Base-by-base conservation (phyloP, 2,797 vertebrate species). In the Sebastes cheni region DNA sequence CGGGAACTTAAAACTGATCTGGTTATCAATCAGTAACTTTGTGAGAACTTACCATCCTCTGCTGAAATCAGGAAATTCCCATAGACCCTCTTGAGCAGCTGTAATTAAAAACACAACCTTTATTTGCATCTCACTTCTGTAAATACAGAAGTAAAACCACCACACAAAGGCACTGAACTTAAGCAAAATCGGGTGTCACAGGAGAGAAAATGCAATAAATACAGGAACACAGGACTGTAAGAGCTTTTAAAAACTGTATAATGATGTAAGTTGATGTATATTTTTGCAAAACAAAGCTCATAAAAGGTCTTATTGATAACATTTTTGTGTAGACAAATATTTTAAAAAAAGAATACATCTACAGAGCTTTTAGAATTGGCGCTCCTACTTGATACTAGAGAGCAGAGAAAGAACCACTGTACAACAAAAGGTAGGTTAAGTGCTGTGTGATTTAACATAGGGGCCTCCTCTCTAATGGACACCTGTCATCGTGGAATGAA, bases 41-140 rank as follows among this genome's bases (percentile, higher is more conserved):
- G 9, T 54, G 29, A 77, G n/a, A 46, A 82, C 92, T 93, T 95
- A 98, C 98, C 97, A 80, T 96, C 86, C 90, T 99, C 99, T 80
- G 98, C 87, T 88, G 97, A 93, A 87, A 98, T 96, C 91, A 99
- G 95, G 94, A 95, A 97, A 83, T 84, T 97, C 82, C 97, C 98
- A 74, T 99, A 99, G 46, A 97, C 95, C 82, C 97, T 96, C 94
- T 99, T 99, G 94, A 99, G 94, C 77, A 99, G 95, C 99, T 99
- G 94, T 61, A 93, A 95, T 86, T 81, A 75, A 73, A 88, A 71
- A 74, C 4, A 75, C 0, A 1, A 52, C 3, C 1, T 39, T 70
- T 64, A 72, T 65, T 74, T 78, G 6, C 29, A 27, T 67, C 1
- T 1, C 13, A 4, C 27, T 46, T 84, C 50, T 36, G 8, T 36